A percentile compares a stretch with the other conserved stretches of the same genome.
phyloP scores from a whole-genome alignment of 53 echinoderm and acorn worm genomes.

The Luidia sarsii region DNA sequence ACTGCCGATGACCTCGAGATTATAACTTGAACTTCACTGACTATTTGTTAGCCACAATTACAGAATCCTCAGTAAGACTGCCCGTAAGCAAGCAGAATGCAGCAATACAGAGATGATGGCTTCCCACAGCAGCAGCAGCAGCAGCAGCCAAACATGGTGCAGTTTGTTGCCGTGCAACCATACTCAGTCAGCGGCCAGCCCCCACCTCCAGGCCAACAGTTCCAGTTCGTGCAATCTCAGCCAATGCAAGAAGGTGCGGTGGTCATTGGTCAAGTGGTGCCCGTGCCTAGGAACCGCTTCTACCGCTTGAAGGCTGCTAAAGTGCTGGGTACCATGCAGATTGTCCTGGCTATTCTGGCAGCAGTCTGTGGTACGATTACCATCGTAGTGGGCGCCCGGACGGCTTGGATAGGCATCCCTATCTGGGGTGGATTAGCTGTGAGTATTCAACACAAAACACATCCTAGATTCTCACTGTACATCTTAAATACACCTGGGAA shows the following conservation, averaged over 20 bases:
- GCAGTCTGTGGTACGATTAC: background rate
- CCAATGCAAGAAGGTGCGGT: background rate
- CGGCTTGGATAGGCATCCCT: background rate
- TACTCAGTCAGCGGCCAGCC: too few relatives aligned
- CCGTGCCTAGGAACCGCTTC: background rate
- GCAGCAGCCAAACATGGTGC: background rate
- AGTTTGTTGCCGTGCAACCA: background rate
- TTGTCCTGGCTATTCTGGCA: background rate
- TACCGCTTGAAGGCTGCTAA: slow-evolving; percentile 3
- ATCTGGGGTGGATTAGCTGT: slow-evolving; percentile 22
- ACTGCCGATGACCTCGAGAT: too few relatives aligned
- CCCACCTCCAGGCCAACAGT: too few relatives aligned
- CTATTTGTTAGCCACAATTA: too few relatives aligned
- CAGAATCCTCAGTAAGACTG: too few relatives aligned
- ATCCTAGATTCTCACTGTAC: background rate
- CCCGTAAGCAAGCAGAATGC: too few relatives aligned
- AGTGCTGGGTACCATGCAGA: slow-evolving; percentile 6
- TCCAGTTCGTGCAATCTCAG: background rate
- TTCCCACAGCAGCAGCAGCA: background rate
- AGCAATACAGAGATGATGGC: too few relatives aligned
- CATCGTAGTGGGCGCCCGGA: background rate
- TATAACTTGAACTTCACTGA: too few relatives aligned
- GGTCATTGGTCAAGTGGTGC: background rate
- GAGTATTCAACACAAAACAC: background rate
- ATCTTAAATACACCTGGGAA: background rate